Evolutionary conservation across 2,888 invertebrate genomes (phyloP).

Genomic region (Melolontha melolontha): DNA sequence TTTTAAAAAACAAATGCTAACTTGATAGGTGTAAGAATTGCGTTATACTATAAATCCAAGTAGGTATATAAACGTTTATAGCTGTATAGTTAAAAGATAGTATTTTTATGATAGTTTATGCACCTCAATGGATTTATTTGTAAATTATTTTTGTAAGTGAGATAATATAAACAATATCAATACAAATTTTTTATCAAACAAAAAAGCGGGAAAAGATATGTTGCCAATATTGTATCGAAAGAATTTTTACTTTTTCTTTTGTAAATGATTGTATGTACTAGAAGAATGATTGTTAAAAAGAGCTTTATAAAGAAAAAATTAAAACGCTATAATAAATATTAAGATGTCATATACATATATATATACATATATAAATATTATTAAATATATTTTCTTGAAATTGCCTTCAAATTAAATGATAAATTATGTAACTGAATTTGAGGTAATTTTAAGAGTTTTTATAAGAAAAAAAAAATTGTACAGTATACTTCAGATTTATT

Average conservation of each 20-base stretch:
- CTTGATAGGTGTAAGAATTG: no score
- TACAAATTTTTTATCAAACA: no score
- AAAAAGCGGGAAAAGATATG: no score
- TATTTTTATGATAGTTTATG: no score
- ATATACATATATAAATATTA: slow-evolving; percentile 28
- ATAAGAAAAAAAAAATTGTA: slow-evolving; percentile 27
- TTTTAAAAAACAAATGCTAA: no score
- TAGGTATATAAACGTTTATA: no score
- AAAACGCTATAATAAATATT: slow-evolving; percentile 8
- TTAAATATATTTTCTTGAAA: slow-evolving; percentile 34
- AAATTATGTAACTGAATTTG: slow-evolving; percentile 16
- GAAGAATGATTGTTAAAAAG: slow-evolving; percentile 5
- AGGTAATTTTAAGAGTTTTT: slow-evolving; percentile 34
- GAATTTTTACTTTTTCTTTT: slow-evolving; percentile 3
- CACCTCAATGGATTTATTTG: no score
- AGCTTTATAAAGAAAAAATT: slow-evolving; percentile 15
- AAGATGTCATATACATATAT: slow-evolving; percentile 30
- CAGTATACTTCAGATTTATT: slow-evolving; percentile 28
- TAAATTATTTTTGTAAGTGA: no score
- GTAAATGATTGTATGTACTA: slow-evolving; percentile 19
- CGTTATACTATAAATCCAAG: no score
- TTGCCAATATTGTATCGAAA: not conserved
- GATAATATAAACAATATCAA: no score
- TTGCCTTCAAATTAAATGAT: slow-evolving; percentile 4
- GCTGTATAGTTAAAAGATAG: no score